Conservation (phyloP, 1,140 invertebrate species). For the Aphaenogaster floridana region DNA sequence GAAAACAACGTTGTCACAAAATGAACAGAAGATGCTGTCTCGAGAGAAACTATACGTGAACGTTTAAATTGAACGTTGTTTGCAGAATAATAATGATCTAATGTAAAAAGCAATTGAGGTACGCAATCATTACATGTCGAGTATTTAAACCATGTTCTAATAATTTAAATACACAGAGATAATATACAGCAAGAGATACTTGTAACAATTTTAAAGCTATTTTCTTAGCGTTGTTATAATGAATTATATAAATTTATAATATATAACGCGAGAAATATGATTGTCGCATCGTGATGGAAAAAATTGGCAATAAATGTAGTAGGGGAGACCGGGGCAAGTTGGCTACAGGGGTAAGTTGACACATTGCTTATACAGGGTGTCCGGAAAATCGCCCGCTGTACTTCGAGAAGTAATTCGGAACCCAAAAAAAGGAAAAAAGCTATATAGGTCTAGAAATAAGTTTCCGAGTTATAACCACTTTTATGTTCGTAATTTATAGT, state of each 20-base stretch:
- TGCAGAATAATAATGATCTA: neutral
- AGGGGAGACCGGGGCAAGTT: too few species aligned
- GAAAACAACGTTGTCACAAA: neutral
- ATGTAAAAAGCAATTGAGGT: neutral
- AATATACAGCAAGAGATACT: neutral
- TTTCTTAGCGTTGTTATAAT: neutral
- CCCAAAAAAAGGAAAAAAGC: too few species aligned
- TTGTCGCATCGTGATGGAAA: slow-evolving; percentile 1
- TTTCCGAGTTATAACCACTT: too few species aligned
- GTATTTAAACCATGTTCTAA: neutral
- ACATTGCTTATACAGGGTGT: too few species aligned
- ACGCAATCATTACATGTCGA: neutral
- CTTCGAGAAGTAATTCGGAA: too few species aligned
- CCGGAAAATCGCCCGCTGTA: too few species aligned
- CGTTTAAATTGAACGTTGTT: neutral
- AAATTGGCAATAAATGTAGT: too few species aligned
- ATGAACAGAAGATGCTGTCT: neutral
- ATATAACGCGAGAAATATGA: neutral
- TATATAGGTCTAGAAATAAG: too few species aligned
- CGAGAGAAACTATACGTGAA: neutral
- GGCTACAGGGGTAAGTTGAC: too few species aligned
- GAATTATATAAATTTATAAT: slow-evolving; percentile 1
- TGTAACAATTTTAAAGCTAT: neutral
- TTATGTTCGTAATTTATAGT: too few species aligned
- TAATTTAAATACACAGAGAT: neutral